These are phyloP conservation scores for Eulemur rubriventer DNA, from an alignment of 2,797 vertebrate species.

Conservation along the genomic window DNA sequence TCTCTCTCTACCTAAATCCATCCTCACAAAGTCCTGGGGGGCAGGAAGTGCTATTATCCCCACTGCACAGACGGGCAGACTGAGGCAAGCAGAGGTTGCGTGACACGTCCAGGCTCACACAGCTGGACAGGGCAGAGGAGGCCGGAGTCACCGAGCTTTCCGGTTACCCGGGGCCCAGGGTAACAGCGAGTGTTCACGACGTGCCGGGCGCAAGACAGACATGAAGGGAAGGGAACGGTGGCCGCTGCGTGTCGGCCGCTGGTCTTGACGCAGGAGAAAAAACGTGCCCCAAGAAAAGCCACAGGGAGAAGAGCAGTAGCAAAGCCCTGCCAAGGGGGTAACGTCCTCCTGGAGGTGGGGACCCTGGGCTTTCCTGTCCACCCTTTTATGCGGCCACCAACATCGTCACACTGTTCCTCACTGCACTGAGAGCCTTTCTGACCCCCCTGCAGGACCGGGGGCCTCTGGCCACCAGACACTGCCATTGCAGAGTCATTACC, in stretches of 20 bases:
- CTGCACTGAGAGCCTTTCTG: not conserved
- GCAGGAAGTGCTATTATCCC: not conserved
- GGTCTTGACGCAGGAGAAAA: not conserved
- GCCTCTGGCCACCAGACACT: not conserved
- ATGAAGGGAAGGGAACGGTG: not conserved
- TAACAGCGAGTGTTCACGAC: rapidly evolving
- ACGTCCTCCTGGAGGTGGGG: not conserved
- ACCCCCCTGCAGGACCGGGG: not conserved
- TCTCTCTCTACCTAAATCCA: not conserved
- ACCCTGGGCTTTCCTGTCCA: not conserved
- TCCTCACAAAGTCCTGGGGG: no score
- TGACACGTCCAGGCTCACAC: not conserved
- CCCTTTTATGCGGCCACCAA: not conserved
- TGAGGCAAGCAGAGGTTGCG: not conserved
- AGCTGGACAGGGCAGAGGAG: not conserved
- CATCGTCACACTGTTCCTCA: no score
- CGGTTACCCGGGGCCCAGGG: rapidly evolving
- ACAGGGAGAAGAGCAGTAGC: not conserved
- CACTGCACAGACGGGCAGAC: not conserved
- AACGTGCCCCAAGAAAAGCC: not conserved
- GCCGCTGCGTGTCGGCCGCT: no score
- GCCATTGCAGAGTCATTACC: not conserved
- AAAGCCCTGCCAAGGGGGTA: rapidly evolving
- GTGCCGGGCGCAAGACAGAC: rapidly evolving
- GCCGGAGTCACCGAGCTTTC: rapidly evolving